These are phyloP conservation scores for Parasteatoda tepidariorum DNA, from an alignment of 1,140 invertebrate species.

Conservation along the genomic window DNA sequence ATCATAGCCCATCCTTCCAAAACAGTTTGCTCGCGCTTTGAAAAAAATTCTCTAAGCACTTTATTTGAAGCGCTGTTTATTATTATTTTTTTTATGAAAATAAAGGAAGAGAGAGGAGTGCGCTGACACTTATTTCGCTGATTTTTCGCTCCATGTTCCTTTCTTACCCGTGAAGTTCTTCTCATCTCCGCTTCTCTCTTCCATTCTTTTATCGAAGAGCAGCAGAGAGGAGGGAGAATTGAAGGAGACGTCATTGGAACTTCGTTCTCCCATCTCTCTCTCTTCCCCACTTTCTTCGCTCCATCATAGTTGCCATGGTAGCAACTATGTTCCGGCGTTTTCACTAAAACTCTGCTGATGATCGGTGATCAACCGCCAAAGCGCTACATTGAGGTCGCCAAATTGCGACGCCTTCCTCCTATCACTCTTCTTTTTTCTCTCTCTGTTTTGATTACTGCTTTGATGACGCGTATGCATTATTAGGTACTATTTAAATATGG, in stretches of 20 bases:
- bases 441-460: not conserved
- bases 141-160: not conserved
- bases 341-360: not conserved
- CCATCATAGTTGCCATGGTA: constrained; percentile 22
- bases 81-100: not conserved
- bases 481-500: too few relatives aligned
- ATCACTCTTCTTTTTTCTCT: not conserved
- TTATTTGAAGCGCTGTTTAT: not conserved
- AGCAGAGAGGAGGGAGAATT: not conserved
- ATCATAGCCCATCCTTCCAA: too few relatives aligned
- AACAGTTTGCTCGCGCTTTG: too few relatives aligned
- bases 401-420: constrained; percentile 20
- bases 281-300: not conserved
- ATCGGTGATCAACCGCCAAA: constrained; percentile 49
- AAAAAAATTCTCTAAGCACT: too few relatives aligned
- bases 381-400: constrained; percentile 37
- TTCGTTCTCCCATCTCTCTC: not conserved
- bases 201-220: not conserved
- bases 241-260: not conserved
- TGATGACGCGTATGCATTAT: too few relatives aligned
- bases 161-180: not conserved
- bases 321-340: constrained; percentile 6
- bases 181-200: not conserved
- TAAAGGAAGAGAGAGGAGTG: not conserved
- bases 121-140: not conserved